Evolutionary conservation across 2,888 invertebrate genomes (phyloP).

Genomic region (Cerceris ruficornis): DNA sequence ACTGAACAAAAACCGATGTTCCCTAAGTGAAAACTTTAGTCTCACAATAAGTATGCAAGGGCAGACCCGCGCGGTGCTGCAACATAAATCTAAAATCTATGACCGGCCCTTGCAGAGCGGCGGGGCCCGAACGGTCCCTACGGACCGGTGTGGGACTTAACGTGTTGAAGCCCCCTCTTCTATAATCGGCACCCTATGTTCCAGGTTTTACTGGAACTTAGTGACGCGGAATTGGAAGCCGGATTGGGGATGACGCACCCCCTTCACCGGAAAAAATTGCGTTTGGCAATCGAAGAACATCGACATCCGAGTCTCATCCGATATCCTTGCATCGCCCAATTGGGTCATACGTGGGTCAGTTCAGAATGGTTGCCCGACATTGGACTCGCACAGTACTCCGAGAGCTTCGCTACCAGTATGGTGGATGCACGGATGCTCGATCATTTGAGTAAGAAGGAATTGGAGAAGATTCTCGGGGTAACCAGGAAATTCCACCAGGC

Average conservation of each 20-base stretch:
- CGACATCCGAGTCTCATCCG: conserved; percentile 93
- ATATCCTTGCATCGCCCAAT: conserved; percentile 93
- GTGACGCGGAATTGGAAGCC: conserved; percentile 94
- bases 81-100: too few relatives aligned
- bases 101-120: too few relatives aligned
- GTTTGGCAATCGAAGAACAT: conserved; percentile 96
- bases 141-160: too few relatives aligned
- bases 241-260: conserved; percentile 95
- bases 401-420: conserved; percentile 93
- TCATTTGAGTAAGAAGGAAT: conserved; percentile 95
- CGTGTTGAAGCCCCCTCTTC: too few relatives aligned
- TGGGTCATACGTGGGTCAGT: conserved; percentile 96
- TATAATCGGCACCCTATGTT: not conserved
- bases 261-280: conserved; percentile 95
- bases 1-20: too few relatives aligned
- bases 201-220: conserved; percentile 94
- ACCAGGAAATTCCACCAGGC: conserved; percentile 97
- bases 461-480: conserved; percentile 96
- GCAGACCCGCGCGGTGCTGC: too few relatives aligned
- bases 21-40: too few relatives aligned
- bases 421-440: conserved; percentile 97
- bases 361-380: conserved; percentile 96
- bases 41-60: too few relatives aligned
- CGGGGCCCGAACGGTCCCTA: too few relatives aligned
- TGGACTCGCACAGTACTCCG: conserved; percentile 94